Percentiles rank a stretch among this genome's conserved stretches.
phyloP scores from a whole-genome alignment of 1,140 invertebrate genomes.

The Anoplophora glabripennis region DNA sequence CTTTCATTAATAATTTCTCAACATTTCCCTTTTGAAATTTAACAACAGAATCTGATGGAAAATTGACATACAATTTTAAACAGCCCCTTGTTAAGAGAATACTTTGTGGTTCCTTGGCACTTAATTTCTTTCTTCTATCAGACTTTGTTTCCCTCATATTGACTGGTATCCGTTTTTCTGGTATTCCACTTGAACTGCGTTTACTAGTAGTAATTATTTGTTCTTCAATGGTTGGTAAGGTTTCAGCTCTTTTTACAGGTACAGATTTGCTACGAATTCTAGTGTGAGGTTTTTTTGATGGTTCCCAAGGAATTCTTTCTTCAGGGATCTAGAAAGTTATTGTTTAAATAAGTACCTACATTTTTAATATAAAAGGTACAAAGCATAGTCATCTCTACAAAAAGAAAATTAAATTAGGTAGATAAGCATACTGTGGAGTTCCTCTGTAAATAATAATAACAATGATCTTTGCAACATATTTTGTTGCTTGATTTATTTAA shows the following conservation, averaged over 20 bases:
- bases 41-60: slow-evolving; percentile 43
- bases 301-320: slow-evolving; percentile 51
- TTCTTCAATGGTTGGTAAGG: slow-evolving; percentile 11
- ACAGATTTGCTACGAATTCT: slow-evolving; percentile 31
- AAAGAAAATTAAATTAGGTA: no score
- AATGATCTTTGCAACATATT: no score
- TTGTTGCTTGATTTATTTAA: no score
- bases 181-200: background rate
- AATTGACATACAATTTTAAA: slow-evolving; percentile 45
- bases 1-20: slow-evolving; percentile 18
- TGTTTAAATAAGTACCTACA: no score
- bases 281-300: slow-evolving; percentile 31
- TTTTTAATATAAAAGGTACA: no score
- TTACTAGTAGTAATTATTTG: slow-evolving; percentile 8
- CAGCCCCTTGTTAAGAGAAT: slow-evolving; percentile 41
- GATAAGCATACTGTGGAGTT: no score
- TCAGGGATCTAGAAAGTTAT: slow-evolving; percentile 43
- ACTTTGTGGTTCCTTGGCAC: slow-evolving; percentile 30
- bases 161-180: background rate
- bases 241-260: slow-evolving; percentile 14
- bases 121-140: background rate
- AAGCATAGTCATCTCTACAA: no score
- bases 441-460: no score
- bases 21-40: slow-evolving; percentile 35
- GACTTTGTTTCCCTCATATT: background rate